Conservation (phyloP, 1,140 invertebrate genomes). For the Lysiphlebus fabarum region DNA sequence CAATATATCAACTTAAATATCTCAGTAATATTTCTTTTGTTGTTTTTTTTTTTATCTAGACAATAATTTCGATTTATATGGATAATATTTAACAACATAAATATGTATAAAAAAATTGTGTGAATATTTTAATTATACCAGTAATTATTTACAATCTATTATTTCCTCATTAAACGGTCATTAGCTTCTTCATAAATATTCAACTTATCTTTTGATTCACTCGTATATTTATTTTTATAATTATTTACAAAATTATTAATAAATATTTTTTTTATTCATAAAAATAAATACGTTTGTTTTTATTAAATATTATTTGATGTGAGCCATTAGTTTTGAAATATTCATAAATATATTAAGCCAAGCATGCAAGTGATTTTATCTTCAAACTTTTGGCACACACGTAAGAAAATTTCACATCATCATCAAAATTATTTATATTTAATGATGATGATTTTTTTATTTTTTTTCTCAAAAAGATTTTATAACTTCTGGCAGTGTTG, state of each 20-base stretch:
- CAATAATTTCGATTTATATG: conserved; percentile 5
- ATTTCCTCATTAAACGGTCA: conserved; percentile 19
- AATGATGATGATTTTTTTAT: conserved; percentile 20
- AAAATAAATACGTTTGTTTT: too few relatives aligned
- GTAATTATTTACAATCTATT: conserved; percentile 29
- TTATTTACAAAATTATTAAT: too few relatives aligned
- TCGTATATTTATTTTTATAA: too few relatives aligned
- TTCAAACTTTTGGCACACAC: conserved; percentile 37
- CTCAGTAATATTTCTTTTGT: conserved; percentile 36
- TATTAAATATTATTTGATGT: too few relatives aligned
- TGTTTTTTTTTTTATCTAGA: conserved; percentile 2
- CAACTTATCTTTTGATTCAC: too few relatives aligned
- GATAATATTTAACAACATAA: conserved; percentile 33
- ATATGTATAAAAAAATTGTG: conserved; percentile 31
- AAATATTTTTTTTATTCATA: too few relatives aligned
- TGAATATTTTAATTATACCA: conserved; percentile 38
- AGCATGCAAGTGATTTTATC: conserved; percentile 41
- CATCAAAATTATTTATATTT: conserved; percentile 28
- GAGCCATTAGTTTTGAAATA: conserved; percentile 5
- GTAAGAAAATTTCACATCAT: conserved; percentile 38
- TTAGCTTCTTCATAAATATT: neutral
- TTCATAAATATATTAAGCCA: conserved; percentile 41
- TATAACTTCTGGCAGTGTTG: too few relatives aligned
- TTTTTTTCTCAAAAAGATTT: conserved; percentile 13
- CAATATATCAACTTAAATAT: conserved; percentile 33